Percentiles rank a stretch among this genome's conserved stretches.
Evolutionary conservation across 2,113 vertebrate species (phyloP).

Genomic region (Lota lota): DNA sequence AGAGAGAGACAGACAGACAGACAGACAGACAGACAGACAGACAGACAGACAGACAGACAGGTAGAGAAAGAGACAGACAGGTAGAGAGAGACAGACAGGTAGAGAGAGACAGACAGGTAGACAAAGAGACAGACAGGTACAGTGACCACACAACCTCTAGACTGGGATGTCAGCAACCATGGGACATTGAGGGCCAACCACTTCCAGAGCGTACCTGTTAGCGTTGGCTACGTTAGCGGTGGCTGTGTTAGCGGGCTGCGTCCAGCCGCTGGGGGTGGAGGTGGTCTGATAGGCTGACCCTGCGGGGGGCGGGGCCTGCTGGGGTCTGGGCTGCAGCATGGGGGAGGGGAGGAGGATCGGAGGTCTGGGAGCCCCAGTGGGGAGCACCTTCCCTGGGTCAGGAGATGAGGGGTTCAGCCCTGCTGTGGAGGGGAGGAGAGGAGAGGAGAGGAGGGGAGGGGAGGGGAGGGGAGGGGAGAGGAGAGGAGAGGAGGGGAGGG

Average conservation of each 20-base stretch:
- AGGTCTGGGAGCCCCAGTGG: slow-evolving; percentile 82
- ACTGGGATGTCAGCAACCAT: too few relatives aligned
- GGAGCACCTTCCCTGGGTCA: slow-evolving; percentile 80
- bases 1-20: too few relatives aligned
- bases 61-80: too few relatives aligned
- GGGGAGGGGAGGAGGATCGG: slow-evolving; percentile 94
- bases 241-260: slow-evolving; percentile 68
- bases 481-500: slow-evolving; percentile 19
- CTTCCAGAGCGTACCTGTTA: too few relatives aligned
- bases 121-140: too few relatives aligned
- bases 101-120: too few relatives aligned
- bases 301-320: slow-evolving; percentile 44
- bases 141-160: too few relatives aligned
- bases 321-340: slow-evolving; percentile 81
- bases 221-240: slow-evolving; percentile 16
- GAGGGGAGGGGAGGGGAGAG: slow-evolving; percentile 36
- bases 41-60: too few relatives aligned
- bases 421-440: slow-evolving; percentile 53
- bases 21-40: too few relatives aligned
- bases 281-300: slow-evolving; percentile 82
- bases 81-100: too few relatives aligned
- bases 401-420: slow-evolving; percentile 87
- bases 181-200: too few relatives aligned
- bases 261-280: slow-evolving; percentile 87
- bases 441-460: background rate